Evolutionary conservation across 2,797 vertebrate genomes (phyloP).

Genomic region (Danio tinwini): DNA sequence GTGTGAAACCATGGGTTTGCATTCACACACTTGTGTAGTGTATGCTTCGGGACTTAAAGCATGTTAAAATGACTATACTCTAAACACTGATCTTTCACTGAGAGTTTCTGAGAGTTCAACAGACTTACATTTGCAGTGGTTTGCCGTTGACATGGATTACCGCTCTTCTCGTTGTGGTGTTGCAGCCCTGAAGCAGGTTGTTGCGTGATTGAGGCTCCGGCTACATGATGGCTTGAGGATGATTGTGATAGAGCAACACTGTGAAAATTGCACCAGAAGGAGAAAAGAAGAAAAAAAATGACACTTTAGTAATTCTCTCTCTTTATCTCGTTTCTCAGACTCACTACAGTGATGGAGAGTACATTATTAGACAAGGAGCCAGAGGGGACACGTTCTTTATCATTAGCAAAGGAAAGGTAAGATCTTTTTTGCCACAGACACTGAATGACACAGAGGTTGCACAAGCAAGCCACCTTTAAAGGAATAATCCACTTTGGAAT

Average conservation of each 20-base stretch:
- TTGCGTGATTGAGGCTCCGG: background rate
- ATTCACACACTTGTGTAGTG: background rate
- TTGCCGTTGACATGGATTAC: background rate
- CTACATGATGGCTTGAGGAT: slow-evolving; percentile 19
- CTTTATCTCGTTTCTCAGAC: slow-evolving; percentile 71
- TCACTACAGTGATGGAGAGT: slow-evolving; percentile 87
- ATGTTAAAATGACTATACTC: background rate
- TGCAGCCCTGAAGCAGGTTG: background rate
- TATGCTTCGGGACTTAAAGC: background rate
- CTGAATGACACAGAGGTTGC: background rate
- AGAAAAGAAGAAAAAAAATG: background rate
- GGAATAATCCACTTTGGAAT: background rate
- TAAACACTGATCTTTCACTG: background rate
- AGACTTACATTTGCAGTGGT: background rate
- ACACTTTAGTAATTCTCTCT: slow-evolving; percentile 18
- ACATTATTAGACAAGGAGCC: slow-evolving; percentile 88
- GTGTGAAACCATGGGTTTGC: background rate
- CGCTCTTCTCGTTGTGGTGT: background rate
- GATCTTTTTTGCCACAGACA: slow-evolving; percentile 45
- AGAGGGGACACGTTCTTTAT: slow-evolving; percentile 91
- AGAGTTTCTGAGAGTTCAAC: background rate
- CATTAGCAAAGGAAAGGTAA: slow-evolving; percentile 90
- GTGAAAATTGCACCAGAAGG: slow-evolving; percentile 6
- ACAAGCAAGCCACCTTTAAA: background rate
- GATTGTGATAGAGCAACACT: slow-evolving; percentile 24